Base-by-base conservation (phyloP, 2,797 vertebrate species). In the Borostomias antarcticus region DNA sequence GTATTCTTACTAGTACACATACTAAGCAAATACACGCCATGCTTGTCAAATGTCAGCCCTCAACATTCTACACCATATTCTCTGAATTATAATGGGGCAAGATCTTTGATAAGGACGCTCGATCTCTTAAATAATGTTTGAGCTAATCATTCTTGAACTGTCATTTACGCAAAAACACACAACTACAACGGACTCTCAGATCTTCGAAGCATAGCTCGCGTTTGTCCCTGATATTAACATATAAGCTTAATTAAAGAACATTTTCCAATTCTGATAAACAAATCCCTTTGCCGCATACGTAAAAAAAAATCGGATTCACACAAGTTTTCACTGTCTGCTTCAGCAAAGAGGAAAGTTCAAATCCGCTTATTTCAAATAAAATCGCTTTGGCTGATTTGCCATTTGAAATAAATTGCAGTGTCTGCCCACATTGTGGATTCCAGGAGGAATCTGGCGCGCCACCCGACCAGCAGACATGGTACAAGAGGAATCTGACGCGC, bases 331-430 rank as follows among this genome's bases (percentile, higher is more conserved):
- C 37, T 48, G 26, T 30, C 10, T 84, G 85, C 77, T 79, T 74
- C 70, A 69, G n/a, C 79, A 83, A 78, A 70, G 68, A 72, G 68
- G 61, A 75, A 82, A 87, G 84, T 89, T 89, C 84, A 88, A 86
- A 86, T 71, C 76, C 75, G 68, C 75, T 86, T 73, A 80, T 82
- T 83, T 78, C 76, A 78, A 76, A 71, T 73, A 86, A 90, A n/a
- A 88, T 87, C 88, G 82, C 82, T 28, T 85, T 29, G 75, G 76
- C 82, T 86, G 85, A 89, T 89, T 89, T 88, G 83, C 81, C 86
- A 85, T 89, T 89, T 90, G 77, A 87, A 87, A 88, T 85, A 86
- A 88, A 89, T 85, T 88, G 88, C 86, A 78, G 82, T 29, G 78
- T 83, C 82, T 82, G 81, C 81, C 81, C 86, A 86, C 89, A 89